These are phyloP conservation scores for Drosophila busckii DNA, from an alignment of 1,140 invertebrate species.

Conservation along the genomic window DNA sequence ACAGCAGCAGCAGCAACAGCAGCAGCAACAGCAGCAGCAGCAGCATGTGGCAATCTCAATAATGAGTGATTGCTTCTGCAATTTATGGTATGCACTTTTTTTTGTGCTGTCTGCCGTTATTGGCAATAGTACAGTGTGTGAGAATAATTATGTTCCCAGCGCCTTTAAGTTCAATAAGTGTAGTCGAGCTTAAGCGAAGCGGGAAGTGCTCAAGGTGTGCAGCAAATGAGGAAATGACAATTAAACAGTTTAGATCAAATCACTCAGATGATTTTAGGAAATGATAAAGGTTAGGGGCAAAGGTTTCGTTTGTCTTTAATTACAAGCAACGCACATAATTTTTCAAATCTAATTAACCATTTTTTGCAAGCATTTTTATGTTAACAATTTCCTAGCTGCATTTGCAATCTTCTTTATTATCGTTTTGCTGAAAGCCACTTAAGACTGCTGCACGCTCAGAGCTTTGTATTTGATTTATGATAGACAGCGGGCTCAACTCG, in stretches of 20 bases:
- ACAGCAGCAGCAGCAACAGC: neutral
- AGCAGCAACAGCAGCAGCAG: slow-evolving; percentile 10
- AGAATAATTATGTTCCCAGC: slow-evolving; percentile 20
- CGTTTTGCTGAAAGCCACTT: too few relatives aligned
- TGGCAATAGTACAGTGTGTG: slow-evolving; percentile 2
- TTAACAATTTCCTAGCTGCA: too few relatives aligned
- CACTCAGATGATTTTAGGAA: slow-evolving; percentile 3
- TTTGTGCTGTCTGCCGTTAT: slow-evolving; percentile 19
- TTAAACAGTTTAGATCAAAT: too few relatives aligned
- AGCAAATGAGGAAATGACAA: too few relatives aligned
- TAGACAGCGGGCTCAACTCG: neutral
- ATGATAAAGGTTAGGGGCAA: slow-evolving; percentile 7
- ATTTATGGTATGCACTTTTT: slow-evolving; percentile 49
- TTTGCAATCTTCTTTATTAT: too few relatives aligned
- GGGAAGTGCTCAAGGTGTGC: too few relatives aligned
- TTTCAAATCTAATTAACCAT: too few relatives aligned
- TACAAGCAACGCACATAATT: too few relatives aligned
- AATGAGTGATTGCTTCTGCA: slow-evolving; percentile 53
- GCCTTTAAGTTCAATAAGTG: neutral
- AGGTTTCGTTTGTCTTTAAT: too few relatives aligned
- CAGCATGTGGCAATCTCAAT: slow-evolving; percentile 37
- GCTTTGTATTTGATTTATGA: too few relatives aligned
- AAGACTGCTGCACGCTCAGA: too few relatives aligned
- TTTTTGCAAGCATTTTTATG: too few relatives aligned
- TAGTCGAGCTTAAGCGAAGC: neutral